Base-by-base conservation (phyloP, 2,113 vertebrate species). In the Nansenia antarctica region DNA sequence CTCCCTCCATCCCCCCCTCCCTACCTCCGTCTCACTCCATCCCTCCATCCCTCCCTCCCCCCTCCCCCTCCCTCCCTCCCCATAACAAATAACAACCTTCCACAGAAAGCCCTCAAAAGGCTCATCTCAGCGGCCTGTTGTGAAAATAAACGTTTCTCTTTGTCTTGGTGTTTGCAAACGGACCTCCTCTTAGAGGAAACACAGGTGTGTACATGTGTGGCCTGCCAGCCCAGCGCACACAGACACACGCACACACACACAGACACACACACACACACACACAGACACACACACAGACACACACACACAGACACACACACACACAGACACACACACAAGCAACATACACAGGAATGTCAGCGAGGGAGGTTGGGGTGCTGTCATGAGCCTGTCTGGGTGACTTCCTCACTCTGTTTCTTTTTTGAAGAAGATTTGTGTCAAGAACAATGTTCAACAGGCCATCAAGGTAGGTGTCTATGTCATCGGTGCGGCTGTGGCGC, bases 111-210 rank as follows among this genome's bases (percentile, higher is more conserved):
- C 65, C 67, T 49, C 54, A 52, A 8, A 9, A 18, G 29, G 61
- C 32, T 52, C 15, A 59, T 26, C 15, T 62, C 71, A 39, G 11
- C 9, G 7, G 24, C 24, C 57, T 64, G 74, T 80, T 76, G 72
- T 35, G 61, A 79, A 65, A 83, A 54, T 18, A 69, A 69, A 49
- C 72, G 32, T 75, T 6, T 14, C 18, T 74, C 76, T 67, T 58
- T 62, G 30, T 76, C 30, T 68, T 74, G 65, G 53, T 65, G 70
- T 80, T 68, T 81, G 80, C 74, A 81, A 35, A 6, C 58, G 78
- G 79, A 78, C 77, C 69, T 72, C 47, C 26, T 18, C 32, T 45
- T 8, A 34, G 52, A 31, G 68, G 65, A 74, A 9, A 39, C 9
- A 39, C 20, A 27, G 22, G 2, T 35, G 3, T 3, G 58, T 22